Base-by-base conservation (phyloP, 1,140 invertebrate genomes). In the Babylonia areolata region DNA sequence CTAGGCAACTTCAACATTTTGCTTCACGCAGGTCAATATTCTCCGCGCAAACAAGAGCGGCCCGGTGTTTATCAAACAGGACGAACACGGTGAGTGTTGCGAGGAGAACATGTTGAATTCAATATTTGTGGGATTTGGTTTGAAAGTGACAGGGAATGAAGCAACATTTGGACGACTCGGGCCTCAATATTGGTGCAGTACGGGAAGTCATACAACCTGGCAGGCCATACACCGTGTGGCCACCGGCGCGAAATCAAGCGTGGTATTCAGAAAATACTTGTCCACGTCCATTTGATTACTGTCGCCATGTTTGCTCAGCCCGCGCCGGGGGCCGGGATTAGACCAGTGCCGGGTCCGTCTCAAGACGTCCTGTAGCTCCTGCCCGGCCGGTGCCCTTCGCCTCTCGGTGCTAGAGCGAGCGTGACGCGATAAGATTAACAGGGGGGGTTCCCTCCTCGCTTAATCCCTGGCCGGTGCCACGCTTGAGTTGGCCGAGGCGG, bases 231-330 rank as follows among this genome's bases (percentile, higher is more conserved):
- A 77, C 37, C 40, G 35, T 39, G 6, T n/a, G 75, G 75, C 33
- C 20, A 40, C 75, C 33, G 75, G 75, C 20, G 75, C 3, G 15
- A 77, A 77, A 77, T 77, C 75, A 77, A 37, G 75, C 75, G 37
- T 40, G 75, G 75, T 77, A 39, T 77, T 77, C 75, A 77, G 33
- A 39, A 77, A 77, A 77, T 77, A 77, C 75, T 40, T 77, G 75
- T 77, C 58, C 75, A 28, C 37, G 35, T 77, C 75, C 75, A 77
- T 77, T 77, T 77, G 75, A 77, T 77, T 77, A 77, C 75, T 77
- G 75, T 77, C 75, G 75, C 20, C 35, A 28, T 77, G 75, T 77
- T 77, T 77, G 37, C 37, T 77, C 75, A 77, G 75, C 35, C 37
- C 37, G 35, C 20, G 75, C 75, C 75, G 37, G 75, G 35, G 75